Percentiles rank a stretch among this genome's conserved stretches.
Conservation (phyloP, 2,888 invertebrate species). For the Malthinus flaveolus region DNA sequence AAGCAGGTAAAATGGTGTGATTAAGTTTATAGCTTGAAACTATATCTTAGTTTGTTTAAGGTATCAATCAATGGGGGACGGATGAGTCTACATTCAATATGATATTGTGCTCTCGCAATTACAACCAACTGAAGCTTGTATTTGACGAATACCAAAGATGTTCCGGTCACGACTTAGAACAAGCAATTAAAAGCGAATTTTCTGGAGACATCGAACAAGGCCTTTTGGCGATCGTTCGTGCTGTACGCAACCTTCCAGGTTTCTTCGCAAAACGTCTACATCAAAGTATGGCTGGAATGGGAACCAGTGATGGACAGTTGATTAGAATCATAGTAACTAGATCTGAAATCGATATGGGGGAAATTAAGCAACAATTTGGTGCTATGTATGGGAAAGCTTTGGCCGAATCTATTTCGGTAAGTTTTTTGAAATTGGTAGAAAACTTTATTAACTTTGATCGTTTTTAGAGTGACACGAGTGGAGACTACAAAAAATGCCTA, state of each 20-base stretch:
- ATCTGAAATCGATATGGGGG: slow-evolving; percentile 82
- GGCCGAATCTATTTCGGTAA: slow-evolving; percentile 78
- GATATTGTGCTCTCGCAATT: slow-evolving; percentile 78
- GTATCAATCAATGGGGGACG: slow-evolving; percentile 70
- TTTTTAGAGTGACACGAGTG: slow-evolving; percentile 79
- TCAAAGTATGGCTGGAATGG: slow-evolving; percentile 87
- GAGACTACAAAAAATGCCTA: slow-evolving; percentile 84
- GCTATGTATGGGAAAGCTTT: slow-evolving; percentile 74
- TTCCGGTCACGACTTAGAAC: slow-evolving; percentile 78
- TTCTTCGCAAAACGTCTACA: slow-evolving; percentile 88
- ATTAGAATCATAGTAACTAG: slow-evolving; percentile 85
- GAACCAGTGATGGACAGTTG: slow-evolving; percentile 84
- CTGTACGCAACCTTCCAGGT: slow-evolving; percentile 75
- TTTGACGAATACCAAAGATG: slow-evolving; percentile 69
- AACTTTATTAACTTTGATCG: slow-evolving; percentile 17
- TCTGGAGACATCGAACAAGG: slow-evolving; percentile 82
- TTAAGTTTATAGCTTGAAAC: neutral
- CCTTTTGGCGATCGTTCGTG: slow-evolving; percentile 78
- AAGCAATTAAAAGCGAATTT: slow-evolving; percentile 81
- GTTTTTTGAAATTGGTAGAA: neutral
- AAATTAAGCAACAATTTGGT: slow-evolving; percentile 80
- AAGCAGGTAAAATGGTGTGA: slow-evolving; percentile 64
- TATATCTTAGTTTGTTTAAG: slow-evolving; percentile 41
- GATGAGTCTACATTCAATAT: slow-evolving; percentile 87
- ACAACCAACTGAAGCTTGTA: slow-evolving; percentile 62